Evolutionary conservation across 1,140 invertebrate species (phyloP).

Genomic region (Zaprionus camerounensis): DNA sequence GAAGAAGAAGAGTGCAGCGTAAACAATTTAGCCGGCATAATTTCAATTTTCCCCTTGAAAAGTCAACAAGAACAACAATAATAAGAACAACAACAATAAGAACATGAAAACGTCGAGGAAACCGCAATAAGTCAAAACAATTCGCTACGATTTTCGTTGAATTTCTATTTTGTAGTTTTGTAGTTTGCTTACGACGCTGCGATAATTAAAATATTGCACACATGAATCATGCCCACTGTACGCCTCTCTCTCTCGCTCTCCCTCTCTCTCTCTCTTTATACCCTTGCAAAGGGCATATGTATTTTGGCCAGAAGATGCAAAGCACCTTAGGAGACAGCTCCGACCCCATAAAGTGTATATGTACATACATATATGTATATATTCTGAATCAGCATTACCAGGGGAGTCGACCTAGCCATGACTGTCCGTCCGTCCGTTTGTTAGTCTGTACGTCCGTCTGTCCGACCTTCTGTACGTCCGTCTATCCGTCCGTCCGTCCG

Average conservation of each 20-base stretch:
- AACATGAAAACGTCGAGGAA: constrained; percentile 22
- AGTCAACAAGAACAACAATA: constrained; percentile 14
- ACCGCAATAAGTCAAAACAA: constrained; percentile 62
- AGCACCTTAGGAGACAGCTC: too few relatives aligned
- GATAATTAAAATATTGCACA: constrained; percentile 71
- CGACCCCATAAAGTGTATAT: too few relatives aligned
- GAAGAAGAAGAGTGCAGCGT: constrained; percentile 15
- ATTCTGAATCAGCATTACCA: too few relatives aligned
- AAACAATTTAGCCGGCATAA: constrained; percentile 52
- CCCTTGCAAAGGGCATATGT: too few relatives aligned
- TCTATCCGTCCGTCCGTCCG: too few relatives aligned
- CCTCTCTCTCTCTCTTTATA: neutral
- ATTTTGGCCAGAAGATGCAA: too few relatives aligned
- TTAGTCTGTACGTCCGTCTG: too few relatives aligned
- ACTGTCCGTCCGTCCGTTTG: too few relatives aligned
- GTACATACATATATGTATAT: too few relatives aligned
- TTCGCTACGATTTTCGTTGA: constrained; percentile 41
- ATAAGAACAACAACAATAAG: neutral
- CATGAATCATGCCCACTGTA: constrained; percentile 55
- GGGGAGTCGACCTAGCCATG: too few relatives aligned
- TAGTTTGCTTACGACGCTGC: constrained; percentile 53
- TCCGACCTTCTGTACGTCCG: too few relatives aligned
- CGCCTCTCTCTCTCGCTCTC: neutral
- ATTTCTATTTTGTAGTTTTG: constrained; percentile 37
- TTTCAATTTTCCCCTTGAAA: constrained; percentile 46